Evolutionary conservation across 2,888 invertebrate species (phyloP), one percentile per base, ranked within the genome.

Genomic region (Amblyteles armatorius): DNA sequence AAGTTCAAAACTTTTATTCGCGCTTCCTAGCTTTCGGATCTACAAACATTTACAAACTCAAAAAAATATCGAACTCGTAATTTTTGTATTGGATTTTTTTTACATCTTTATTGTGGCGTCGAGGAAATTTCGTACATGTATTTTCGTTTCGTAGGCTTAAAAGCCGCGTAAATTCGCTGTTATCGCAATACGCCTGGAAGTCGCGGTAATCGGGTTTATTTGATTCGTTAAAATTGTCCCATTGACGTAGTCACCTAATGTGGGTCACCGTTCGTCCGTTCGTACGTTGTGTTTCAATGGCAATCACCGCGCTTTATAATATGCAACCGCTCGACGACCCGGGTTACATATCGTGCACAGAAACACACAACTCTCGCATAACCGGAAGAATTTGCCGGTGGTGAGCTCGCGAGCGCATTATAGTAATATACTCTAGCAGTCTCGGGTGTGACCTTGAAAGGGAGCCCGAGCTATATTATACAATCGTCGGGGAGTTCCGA

Each of bases 331-430:
- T 55, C 40, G 67, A n/a, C 77, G 36, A 82, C 33, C 77, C 78
- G 65, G 50, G 40, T 55, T 22, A 16, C 9, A 55, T 55, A 33
- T 33, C 63, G 79, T 22, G 22, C 19, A 36, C 57, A 19, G 57
- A n/a, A 78, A 77, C 48, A 44, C 65, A 52, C 63, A 73, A 74
- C 69, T 63, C 63, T 81, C 65, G 76, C 80, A 86, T 78, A 81
- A 82, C 84, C 84, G 78, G 81, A 84, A 82, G 84, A 84, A 82
- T 78, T 82, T 22, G 81, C 63, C 74, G 79, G 63, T 83, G 63
- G 74, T 80, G 82, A 74, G 73, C 67, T 60, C 83, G 74, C 78
- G 83, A 85, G 73, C 68, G 67, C 48, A 73, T 60, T 79, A 50
- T 19, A 63, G 48, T 65, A 68, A 40, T 72, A 40, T 72, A 71